phyloP scores from a whole-genome alignment of 2,113 vertebrate species.

The Brienomyrus brachyistius region DNA sequence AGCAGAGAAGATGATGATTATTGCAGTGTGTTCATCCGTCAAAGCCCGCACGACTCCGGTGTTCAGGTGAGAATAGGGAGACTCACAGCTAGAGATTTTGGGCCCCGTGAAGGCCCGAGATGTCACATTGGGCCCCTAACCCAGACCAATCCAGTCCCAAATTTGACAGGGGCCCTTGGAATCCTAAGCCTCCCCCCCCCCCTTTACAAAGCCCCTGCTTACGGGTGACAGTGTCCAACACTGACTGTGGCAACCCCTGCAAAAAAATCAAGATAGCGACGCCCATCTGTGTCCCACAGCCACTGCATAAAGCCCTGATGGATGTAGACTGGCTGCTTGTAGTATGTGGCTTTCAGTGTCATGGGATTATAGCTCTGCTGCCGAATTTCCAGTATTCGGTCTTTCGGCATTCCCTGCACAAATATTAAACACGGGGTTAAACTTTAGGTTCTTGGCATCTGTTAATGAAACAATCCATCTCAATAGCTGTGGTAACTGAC shows the following conservation, averaged over 20 bases:
- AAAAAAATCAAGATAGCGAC: conserved; percentile 84
- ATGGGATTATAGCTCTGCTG: conserved; percentile 60
- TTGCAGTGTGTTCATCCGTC: neutral
- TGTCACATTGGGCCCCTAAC: neutral
- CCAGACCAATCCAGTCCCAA: neutral
- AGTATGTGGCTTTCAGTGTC: conserved; percentile 53
- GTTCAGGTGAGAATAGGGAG: neutral
- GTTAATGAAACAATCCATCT: neutral
- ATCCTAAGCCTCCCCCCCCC: neutral
- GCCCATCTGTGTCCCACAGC: conserved; percentile 82
- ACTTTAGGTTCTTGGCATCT: neutral
- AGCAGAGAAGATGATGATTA: neutral
- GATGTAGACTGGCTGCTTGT: conserved; percentile 73
- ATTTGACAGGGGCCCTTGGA: neutral
- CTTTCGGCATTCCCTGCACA: conserved; percentile 60
- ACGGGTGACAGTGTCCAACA: conserved; percentile 94
- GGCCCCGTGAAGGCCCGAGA: neutral
- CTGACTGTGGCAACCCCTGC: conserved; percentile 84
- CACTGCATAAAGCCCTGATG: conserved; percentile 91
- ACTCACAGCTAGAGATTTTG: neutral
- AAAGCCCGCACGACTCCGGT: neutral
- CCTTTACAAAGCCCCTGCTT: conserved; percentile 41
- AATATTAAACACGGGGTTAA: neutral
- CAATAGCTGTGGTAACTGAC: conserved; percentile 50
- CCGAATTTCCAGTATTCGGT: conserved; percentile 64